Evolutionary conservation across 2,113 vertebrate species (phyloP), one percentile per base, ranked within the genome.

Genomic region (Odontesthes bonariensis): DNA sequence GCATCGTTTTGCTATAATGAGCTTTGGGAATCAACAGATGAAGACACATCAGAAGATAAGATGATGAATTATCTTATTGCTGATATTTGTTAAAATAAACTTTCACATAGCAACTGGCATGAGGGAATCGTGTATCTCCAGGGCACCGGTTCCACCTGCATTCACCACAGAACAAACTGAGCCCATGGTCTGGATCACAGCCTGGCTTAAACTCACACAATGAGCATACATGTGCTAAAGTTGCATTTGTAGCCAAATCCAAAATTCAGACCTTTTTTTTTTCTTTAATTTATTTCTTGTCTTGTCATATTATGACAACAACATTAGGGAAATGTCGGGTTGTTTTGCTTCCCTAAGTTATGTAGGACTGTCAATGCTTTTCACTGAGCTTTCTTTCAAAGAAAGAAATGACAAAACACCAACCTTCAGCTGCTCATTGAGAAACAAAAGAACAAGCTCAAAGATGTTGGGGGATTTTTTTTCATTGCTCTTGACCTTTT

Each of bases 1-100:
- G 69, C 55, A 44, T 56, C 61, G 11, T 62, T 69, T 57, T 73
- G 23, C 27, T 17, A 42, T 73, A 68, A 68, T 20, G 31, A 22
- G 33, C 31, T 53, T 55, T 4, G 2, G n/a, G 19, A 44, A 65
- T 75, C 31, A 63, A 5, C 38, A 35, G 33, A 46, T 49, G 40
- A 53, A 47, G 57, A 53, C 27, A 55, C 32, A 38, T 62, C 12
- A 5, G 40, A 47, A 53, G 63, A 22, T 61, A n/a, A n/a, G n/a
- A n/a, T n/a, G n/a, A n/a, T 38, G 12, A 61, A 3, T 35, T 3
- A 22, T 53, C 55, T 49, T 31, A n/a, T 23, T 32, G 4, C 40
- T 56, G 44, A 5, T 16, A 16, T 56, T 65, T 75, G 12, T 27
- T 27, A 2, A 27, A 27, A 27, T 27, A 27, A 27, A 27, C 27